Percentiles rank a stretch among this genome's conserved stretches.
These are phyloP conservation scores for Chrysaora quinquecirrha DNA, from an alignment of 30 jellyfish, hydroid and myxozoan species.

Conservation along the genomic window DNA sequence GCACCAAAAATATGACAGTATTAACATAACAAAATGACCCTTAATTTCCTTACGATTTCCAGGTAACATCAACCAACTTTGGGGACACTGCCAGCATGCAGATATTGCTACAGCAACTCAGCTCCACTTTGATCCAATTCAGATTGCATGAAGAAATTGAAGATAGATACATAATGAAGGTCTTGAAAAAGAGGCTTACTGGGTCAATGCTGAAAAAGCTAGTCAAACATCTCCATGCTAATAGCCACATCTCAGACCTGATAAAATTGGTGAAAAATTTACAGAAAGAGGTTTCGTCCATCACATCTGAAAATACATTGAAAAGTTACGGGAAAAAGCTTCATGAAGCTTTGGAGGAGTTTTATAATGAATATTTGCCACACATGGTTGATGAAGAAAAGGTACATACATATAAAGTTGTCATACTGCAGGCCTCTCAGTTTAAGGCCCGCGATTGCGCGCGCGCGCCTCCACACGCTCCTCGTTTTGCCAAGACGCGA, in stretches of 20 bases:
- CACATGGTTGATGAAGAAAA: slow-evolving; percentile 96
- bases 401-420: slow-evolving; percentile 43
- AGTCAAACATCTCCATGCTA: slow-evolving; percentile 81
- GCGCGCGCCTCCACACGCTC: too few species aligned
- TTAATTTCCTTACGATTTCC: too few species aligned
- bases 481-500: too few species aligned
- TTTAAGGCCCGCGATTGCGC: too few species aligned
- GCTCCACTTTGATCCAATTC: slow-evolving; percentile 60
- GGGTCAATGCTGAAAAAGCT: slow-evolving; percentile 78
- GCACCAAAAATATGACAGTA: too few species aligned
- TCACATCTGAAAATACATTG: slow-evolving; percentile 46
- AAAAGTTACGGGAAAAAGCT: slow-evolving; percentile 65
- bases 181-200: slow-evolving; percentile 60
- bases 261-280: slow-evolving; percentile 56
- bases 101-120: slow-evolving; percentile 63
- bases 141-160: slow-evolving; percentile 92
- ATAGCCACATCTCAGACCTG: slow-evolving; percentile 84
- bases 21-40: too few species aligned
- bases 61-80: slow-evolving; percentile 85
- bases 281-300: slow-evolving; percentile 47
- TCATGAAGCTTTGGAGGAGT: slow-evolving; percentile 54
- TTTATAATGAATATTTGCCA: slow-evolving; percentile 88
- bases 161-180: slow-evolving; percentile 89
- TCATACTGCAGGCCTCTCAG: too few species aligned
- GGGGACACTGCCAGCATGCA: slow-evolving; percentile 66